Conservation (phyloP, 2,888 invertebrate genomes). For the Luperina nickerlii region DNA sequence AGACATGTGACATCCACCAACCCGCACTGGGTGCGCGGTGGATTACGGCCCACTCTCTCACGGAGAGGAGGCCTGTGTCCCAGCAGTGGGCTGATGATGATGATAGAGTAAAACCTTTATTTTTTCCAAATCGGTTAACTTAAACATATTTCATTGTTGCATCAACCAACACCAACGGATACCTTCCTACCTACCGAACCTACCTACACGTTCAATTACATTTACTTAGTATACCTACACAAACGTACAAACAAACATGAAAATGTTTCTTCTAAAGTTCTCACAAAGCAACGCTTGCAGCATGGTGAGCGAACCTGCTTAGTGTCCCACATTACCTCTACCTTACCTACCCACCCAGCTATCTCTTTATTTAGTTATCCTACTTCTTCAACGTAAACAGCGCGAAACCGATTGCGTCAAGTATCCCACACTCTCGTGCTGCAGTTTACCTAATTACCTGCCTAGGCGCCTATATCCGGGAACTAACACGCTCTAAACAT, state of each 20-base stretch:
- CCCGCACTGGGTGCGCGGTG: no score
- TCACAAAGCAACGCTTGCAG: background rate
- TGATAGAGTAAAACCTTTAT: no score
- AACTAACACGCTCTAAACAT: background rate
- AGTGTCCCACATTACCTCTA: slow-evolving; percentile 25
- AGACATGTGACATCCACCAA: no score
- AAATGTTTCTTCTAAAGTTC: background rate
- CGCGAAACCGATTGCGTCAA: slow-evolving; percentile 43
- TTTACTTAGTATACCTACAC: background rate
- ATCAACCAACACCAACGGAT: background rate
- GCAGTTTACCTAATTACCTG: slow-evolving; percentile 38
- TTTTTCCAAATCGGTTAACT: background rate
- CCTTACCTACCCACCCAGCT: background rate
- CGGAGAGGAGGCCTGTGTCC: no score
- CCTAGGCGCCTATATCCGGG: background rate
- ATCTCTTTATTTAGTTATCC: slow-evolving; percentile 25
- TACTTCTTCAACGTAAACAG: slow-evolving; percentile 37
- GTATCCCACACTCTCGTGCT: slow-evolving; percentile 41
- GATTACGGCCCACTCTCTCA: no score
- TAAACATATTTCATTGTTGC: background rate
- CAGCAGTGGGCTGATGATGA: no score
- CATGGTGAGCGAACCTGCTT: slow-evolving; percentile 11
- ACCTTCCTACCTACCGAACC: background rate
- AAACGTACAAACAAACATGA: no score
- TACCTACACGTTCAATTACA: background rate